Evolutionary conservation across 2,113 vertebrate species (phyloP).

Genomic region (Notiomystis cincta): DNA sequence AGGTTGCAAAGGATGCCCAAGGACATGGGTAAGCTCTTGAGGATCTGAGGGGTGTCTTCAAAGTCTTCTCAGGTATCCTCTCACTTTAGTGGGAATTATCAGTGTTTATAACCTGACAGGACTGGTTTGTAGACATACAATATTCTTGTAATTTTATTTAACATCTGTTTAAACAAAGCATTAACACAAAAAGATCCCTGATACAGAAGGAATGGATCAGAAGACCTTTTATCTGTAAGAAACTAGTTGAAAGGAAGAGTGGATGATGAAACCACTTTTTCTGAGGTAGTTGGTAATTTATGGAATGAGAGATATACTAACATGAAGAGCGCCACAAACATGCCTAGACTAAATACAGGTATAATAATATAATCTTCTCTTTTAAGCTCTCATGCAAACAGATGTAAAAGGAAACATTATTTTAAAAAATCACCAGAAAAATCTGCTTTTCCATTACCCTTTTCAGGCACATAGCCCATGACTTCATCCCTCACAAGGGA

Average conservation of each 20-base stretch:
- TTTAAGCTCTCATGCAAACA: not conserved
- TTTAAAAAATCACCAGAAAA: not conserved
- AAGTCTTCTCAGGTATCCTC: constrained; percentile 18
- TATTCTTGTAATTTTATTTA: constrained; percentile 1
- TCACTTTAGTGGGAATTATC: not conserved
- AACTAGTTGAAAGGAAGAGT: constrained; percentile 29
- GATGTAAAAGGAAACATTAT: not conserved
- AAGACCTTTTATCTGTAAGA: constrained; percentile 38
- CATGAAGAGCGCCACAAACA: not conserved
- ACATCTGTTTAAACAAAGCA: constrained; percentile 35
- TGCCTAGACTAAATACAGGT: not conserved
- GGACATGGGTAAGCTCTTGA: constrained; percentile 3
- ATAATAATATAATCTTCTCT: not conserved
- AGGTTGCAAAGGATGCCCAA: not conserved
- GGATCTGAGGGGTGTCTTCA: constrained; percentile 12
- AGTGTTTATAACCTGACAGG: constrained; percentile 2
- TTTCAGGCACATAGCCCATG: not conserved
- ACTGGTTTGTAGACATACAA: constrained; percentile 8
- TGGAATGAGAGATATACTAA: not conserved
- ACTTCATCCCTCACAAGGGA: not conserved
- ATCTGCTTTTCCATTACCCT: not conserved
- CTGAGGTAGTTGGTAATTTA: not conserved
- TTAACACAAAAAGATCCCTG: not conserved
- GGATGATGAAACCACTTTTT: not conserved
- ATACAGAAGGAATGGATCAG: constrained; percentile 19